Base-by-base conservation (phyloP, 2,113 vertebrate species). In the Gymnogyps californianus region DNA sequence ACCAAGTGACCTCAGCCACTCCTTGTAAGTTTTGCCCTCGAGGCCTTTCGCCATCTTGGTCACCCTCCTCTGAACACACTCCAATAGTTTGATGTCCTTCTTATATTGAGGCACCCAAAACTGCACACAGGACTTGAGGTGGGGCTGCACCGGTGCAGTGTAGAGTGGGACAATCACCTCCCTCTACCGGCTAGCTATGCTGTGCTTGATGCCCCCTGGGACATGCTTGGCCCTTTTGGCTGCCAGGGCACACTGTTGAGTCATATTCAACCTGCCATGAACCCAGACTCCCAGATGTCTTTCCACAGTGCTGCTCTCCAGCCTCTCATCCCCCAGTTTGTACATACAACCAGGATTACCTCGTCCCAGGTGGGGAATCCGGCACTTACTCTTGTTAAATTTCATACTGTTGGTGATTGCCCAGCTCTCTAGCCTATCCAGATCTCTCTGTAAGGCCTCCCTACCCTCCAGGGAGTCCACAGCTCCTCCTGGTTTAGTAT, bases 141-240 rank as follows among this genome's bases (percentile, higher is more conserved):
- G 13, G 4, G 18, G 36, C 17, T 6, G 7, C 44, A 59, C 9
- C 11, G 8, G 18, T 61, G 8, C n/a, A 44, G 20, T 66, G 13
- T 32, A 46, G 13, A 49, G 28, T 20, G 26, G 28, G 15, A 17
- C 7, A 47, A 32, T 58, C 7, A 38, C 16, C 3, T 47, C 16
- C 34, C 7, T 18, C 3, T 2, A n/a, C 26, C 2, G 1, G 17
- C 32, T 47, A 61, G 11, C 31, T 57, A 6, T n/a, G 12, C 29
- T 31, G 40, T 44, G 12, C 40, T 65, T 65, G 40, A 44, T 44
- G 42, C 9, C 36, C 25, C 44, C 8, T 20, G 49, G 14, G 26
- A 62, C 11, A 34, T 4, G 3, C 2, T 22, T 34, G 25, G 36
- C 10, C 42, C 7, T 62, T 62, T 52, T n/a, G 19, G 7, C 12